Conservation (phyloP, 2,797 vertebrate species). For the Ctenopoma multispine region DNA sequence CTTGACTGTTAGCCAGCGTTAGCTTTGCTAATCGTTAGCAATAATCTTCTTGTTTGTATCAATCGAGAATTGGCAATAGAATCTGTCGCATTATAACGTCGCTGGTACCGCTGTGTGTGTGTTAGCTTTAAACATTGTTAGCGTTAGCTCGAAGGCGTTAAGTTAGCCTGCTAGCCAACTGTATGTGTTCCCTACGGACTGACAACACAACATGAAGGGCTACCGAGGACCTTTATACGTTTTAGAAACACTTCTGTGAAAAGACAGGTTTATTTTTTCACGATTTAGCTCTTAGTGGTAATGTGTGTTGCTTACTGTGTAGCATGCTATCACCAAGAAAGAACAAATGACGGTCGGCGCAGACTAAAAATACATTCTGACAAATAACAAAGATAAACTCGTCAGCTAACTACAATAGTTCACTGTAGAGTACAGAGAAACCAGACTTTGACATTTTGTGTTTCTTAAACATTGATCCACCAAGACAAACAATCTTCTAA, state of each 20-base stretch:
- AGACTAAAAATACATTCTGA: conserved; percentile 41
- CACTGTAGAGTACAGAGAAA: background rate
- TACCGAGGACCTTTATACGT: background rate
- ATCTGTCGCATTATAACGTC: conserved; percentile 52
- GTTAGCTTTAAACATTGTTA: conserved; percentile 61
- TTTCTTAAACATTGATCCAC: background rate
- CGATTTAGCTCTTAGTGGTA: conserved; percentile 21
- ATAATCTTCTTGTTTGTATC: conserved; percentile 34
- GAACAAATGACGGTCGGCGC: conserved; percentile 59
- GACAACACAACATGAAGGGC: conserved; percentile 52
- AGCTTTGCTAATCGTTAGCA: conserved; percentile 30
- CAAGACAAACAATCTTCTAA: background rate
- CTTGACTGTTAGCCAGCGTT: conserved; percentile 32
- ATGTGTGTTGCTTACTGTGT: conserved; percentile 29
- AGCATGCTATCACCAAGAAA: conserved; percentile 35
- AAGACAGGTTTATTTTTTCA: background rate
- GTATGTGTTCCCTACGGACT: conserved; percentile 30
- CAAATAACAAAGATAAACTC: conserved; percentile 3
- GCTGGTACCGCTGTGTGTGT: conserved; percentile 15
- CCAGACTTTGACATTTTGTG: background rate
- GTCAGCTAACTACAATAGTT: background rate
- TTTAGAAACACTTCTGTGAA: background rate
- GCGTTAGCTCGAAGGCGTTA: conserved; percentile 51
- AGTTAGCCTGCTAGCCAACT: conserved; percentile 37
- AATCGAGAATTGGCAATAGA: conserved; percentile 26